A percentile compares a stretch with the other conserved stretches of the same genome.
These are phyloP conservation scores for Musca domestica DNA, from an alignment of 1,140 invertebrate genomes.

Conservation along the genomic window DNA sequence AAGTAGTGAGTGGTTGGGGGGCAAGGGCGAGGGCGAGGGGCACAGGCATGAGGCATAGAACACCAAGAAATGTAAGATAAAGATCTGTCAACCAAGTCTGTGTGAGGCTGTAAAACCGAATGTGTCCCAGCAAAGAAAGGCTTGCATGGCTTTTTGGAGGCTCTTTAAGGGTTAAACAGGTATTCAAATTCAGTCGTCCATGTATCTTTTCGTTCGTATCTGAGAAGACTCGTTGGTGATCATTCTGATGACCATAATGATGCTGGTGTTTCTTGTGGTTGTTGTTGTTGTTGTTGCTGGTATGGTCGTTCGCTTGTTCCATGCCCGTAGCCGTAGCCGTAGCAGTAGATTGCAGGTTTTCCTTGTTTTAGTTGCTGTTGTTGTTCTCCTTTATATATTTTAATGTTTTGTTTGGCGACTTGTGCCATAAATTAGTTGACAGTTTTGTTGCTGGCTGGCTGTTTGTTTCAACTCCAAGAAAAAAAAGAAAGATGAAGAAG, in stretches of 20 bases:
- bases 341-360: background rate
- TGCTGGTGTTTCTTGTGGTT: conserved; percentile 22
- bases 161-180: conserved; percentile 20
- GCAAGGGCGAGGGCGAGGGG: no score
- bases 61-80: no score
- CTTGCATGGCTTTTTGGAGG: background rate
- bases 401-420: conserved; percentile 40
- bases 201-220: background rate
- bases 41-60: no score
- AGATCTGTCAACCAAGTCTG: no score
- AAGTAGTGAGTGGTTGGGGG: no score
- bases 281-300: conserved; percentile 26
- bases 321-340: background rate
- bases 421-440: conserved; percentile 54
- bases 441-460: conserved; percentile 10
- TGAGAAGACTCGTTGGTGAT: no score
- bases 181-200: conserved; percentile 26
- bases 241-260: no score
- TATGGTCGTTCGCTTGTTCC: background rate
- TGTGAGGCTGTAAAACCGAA: no score
- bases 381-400: conserved; percentile 19
- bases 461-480: background rate
- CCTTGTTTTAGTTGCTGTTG: conserved; percentile 13
- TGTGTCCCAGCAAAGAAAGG: background rate
- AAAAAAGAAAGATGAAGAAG: no score